Evolutionary conservation across 2,113 vertebrate species (phyloP).

Genomic region (Daubentonia madagascariensis): DNA sequence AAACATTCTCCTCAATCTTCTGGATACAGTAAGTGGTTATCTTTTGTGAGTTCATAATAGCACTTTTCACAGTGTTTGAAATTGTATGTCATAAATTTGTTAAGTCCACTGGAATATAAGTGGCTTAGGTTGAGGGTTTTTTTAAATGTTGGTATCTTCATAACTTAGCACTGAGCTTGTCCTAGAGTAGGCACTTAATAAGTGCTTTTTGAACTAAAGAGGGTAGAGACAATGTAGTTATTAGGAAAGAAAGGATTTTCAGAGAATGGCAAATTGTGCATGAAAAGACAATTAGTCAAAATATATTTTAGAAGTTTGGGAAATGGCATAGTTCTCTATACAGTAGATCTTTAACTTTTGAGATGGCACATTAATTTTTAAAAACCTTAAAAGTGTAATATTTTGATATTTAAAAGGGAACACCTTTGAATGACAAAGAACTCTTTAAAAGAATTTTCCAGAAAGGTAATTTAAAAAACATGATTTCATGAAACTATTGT

Average conservation of each 20-base stretch:
- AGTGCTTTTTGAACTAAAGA: neutral
- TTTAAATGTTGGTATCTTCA: neutral
- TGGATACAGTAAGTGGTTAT: neutral
- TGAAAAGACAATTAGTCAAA: conserved; percentile 1
- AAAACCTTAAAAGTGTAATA: conserved; percentile 60
- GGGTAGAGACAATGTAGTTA: neutral
- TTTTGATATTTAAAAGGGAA: conserved; percentile 71
- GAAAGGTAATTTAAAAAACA: conserved; percentile 45
- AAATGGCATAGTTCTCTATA: conserved; percentile 48
- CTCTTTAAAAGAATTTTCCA: neutral
- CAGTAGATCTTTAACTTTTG: conserved; percentile 55
- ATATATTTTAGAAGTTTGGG: conserved; percentile 43
- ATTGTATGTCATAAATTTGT: neutral
- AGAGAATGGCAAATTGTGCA: neutral
- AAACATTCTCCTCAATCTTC: neutral
- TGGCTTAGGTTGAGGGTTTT: neutral
- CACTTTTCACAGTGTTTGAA: conserved; percentile 19
- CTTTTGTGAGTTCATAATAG: neutral
- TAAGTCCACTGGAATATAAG: neutral
- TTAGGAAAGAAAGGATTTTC: neutral
- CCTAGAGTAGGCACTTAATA: neutral
- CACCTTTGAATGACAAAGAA: conserved; percentile 49
- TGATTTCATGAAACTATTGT: conserved; percentile 45
- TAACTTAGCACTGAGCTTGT: neutral
- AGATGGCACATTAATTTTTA: conserved; percentile 43